Percentiles rank a stretch among this genome's conserved stretches.
Evolutionary conservation across 2,113 vertebrate species (phyloP).

Genomic region (Corythornis cristatus): DNA sequence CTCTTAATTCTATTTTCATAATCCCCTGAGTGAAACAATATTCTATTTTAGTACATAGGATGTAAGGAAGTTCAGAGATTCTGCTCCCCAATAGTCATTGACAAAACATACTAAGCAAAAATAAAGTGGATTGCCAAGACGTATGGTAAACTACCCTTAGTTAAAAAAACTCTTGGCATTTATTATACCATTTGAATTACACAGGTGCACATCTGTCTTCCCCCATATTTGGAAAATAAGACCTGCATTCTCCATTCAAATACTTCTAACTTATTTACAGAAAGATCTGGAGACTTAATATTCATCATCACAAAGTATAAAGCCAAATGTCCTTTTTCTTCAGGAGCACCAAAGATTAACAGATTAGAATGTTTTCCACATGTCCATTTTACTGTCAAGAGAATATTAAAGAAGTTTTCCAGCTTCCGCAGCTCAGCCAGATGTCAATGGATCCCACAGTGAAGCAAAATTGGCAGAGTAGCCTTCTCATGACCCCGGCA

Average conservation of each 20-base stretch:
- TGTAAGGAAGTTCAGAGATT: background rate
- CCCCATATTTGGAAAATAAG: constrained; percentile 52
- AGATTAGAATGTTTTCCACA: constrained; percentile 95
- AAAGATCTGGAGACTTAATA: constrained; percentile 73
- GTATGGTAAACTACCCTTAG: background rate
- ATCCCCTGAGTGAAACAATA: background rate
- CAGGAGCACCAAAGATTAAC: constrained; percentile 85
- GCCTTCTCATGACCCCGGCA: constrained; percentile 81
- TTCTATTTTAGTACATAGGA: background rate
- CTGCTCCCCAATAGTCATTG: background rate
- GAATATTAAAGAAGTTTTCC: constrained; percentile 94
- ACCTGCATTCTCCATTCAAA: constrained; percentile 46
- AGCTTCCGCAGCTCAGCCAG: constrained; percentile 89
- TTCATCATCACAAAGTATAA: constrained; percentile 80
- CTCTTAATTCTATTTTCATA: constrained; percentile 11
- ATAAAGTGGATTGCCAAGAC: background rate
- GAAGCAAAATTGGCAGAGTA: constrained; percentile 85
- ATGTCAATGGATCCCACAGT: constrained; percentile 87
- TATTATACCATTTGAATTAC: background rate
- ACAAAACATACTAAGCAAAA: background rate
- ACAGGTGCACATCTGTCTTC: constrained; percentile 59
- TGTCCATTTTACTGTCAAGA: constrained; percentile 89
- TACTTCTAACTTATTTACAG: constrained; percentile 72
- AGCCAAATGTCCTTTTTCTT: constrained; percentile 80
- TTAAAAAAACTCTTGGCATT: background rate